Evolutionary conservation across 2,888 invertebrate genomes (phyloP).

Genomic region (Amblyjoppa proteus): DNA sequence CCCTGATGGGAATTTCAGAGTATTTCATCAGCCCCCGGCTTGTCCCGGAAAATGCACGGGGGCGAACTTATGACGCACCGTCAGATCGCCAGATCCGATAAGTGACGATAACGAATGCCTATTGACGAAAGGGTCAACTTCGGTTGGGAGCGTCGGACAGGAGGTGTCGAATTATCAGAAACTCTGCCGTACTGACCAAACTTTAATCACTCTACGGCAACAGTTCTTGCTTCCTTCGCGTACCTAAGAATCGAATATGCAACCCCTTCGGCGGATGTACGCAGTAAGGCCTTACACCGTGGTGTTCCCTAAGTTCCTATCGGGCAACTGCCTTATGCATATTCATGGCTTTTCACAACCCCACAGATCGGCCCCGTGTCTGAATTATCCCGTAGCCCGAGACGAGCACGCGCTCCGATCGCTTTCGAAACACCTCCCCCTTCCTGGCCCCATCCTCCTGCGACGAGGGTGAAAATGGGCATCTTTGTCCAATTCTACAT

Average conservation of each 20-base stretch:
- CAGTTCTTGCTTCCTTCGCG: constrained; percentile 8
- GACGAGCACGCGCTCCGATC: constrained; percentile 33
- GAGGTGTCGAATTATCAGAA: constrained; percentile 28
- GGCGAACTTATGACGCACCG: too few species aligned
- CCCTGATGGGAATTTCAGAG: too few species aligned
- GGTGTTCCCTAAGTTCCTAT: constrained; percentile 37
- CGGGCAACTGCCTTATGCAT: constrained; percentile 50
- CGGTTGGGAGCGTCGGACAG: neutral
- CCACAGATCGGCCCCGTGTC: constrained; percentile 38
- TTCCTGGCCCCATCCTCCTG: neutral
- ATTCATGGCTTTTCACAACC: constrained; percentile 43
- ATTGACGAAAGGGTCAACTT: neutral
- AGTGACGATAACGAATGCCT: neutral
- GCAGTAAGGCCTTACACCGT: neutral
- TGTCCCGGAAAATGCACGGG: too few species aligned
- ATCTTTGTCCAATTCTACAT: neutral
- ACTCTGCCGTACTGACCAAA: constrained; percentile 25
- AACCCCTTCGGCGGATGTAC: constrained; percentile 12
- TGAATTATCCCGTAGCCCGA: constrained; percentile 41
- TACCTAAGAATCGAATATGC: constrained; percentile 44
- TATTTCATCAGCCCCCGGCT: too few species aligned
- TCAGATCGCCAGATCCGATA: neutral
- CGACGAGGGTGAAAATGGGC: constrained; percentile 4
- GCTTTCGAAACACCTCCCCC: constrained; percentile 12
- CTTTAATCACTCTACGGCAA: constrained; percentile 20